Percentiles rank a stretch among this genome's conserved stretches.
Conservation (phyloP, 2,113 vertebrate species). For the Eulemur macaco region DNA sequence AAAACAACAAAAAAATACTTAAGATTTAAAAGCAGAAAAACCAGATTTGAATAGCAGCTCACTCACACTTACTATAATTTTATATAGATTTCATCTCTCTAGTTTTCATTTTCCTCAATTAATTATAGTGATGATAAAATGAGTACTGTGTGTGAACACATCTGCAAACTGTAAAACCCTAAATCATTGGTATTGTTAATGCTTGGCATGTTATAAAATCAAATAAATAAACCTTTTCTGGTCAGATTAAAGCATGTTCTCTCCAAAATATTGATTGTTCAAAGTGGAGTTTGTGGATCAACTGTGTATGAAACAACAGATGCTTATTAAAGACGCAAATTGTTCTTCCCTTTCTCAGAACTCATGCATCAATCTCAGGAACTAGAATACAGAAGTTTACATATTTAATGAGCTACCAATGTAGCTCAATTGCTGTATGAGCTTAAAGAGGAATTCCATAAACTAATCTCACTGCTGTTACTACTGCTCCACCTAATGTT, state of each 20-base stretch:
- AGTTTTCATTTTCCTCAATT: background rate
- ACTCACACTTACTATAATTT: background rate
- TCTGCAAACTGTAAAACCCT: background rate
- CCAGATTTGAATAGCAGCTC: background rate
- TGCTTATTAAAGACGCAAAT: background rate
- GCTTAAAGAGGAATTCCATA: background rate
- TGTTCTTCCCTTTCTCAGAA: background rate
- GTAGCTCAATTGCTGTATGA: background rate
- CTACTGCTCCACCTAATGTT: background rate
- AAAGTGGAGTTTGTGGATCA: background rate
- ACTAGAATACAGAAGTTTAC: background rate
- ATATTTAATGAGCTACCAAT: background rate
- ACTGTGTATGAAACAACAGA: background rate
- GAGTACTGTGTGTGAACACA: background rate
- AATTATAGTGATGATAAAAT: background rate
- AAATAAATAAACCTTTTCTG: slow-evolving; percentile 15
- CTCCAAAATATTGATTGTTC: background rate
- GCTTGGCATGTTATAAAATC: background rate
- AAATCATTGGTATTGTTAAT: background rate
- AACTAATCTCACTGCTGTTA: background rate
- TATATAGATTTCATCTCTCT: background rate
- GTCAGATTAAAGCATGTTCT: background rate
- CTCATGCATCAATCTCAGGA: background rate
- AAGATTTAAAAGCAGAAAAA: background rate
- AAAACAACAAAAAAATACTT: background rate